phyloP scores from a whole-genome alignment of 2,113 vertebrate species.

The Platycercus adscitus region DNA sequence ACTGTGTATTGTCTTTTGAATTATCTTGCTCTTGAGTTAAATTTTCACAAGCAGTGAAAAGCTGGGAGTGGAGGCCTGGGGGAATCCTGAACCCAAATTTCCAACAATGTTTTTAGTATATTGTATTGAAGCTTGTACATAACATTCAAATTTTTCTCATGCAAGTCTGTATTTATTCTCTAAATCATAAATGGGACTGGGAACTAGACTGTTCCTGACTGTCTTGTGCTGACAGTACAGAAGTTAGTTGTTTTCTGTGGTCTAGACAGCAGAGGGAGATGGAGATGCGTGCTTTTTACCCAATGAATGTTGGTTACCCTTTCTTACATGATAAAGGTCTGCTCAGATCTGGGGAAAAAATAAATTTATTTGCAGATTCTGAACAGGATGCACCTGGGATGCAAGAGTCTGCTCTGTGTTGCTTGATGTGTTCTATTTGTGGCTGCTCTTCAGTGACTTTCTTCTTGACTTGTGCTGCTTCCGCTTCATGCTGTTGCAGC shows the following conservation, averaged over 20 bases:
- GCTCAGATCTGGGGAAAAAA: neutral
- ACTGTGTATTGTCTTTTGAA: neutral
- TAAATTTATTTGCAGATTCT: neutral
- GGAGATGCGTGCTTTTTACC: neutral
- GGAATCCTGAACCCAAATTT: neutral
- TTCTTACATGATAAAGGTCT: neutral
- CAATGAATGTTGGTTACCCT: neutral
- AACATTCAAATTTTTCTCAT: neutral
- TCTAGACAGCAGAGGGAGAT: conserved; percentile 57
- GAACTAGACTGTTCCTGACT: neutral
- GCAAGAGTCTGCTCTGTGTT: neutral
- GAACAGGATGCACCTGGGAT: neutral
- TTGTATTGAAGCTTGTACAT: neutral
- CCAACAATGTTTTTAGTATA: neutral
- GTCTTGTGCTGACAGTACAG: neutral
- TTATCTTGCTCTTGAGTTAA: neutral
- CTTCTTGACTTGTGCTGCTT: neutral
- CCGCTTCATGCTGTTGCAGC: neutral
- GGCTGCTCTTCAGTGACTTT: neutral
- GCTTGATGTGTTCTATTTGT: neutral
- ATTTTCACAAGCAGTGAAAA: neutral
- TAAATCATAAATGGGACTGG: neutral
- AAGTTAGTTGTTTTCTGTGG: neutral
- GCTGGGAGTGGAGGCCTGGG: too few species aligned
- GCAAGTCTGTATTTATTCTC: neutral